Base-by-base conservation (phyloP, 1,140 invertebrate species). In the Paralvinella palmiformis region DNA sequence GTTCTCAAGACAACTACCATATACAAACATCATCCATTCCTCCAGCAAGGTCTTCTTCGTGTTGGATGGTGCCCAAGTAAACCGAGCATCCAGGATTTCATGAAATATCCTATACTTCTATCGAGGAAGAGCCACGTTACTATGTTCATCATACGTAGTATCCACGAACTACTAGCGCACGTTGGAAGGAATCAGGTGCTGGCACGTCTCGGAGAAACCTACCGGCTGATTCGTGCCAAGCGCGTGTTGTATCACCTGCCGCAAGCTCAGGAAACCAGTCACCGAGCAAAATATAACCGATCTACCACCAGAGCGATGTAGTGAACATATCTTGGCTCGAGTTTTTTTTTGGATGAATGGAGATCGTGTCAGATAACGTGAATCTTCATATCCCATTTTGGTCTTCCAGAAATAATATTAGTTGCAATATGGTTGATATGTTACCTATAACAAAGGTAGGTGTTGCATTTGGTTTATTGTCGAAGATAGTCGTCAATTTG, bases 101-200 rank as follows among this genome's bases (percentile, higher is more conserved):
- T 22, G 24, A 53, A 53, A 22, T 22, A 53, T 22, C 50, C 50
- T 10, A 53, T 53, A 10, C 27, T 53, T 10, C 50, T n/a, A n/a
- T n/a, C n/a, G n/a, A n/a, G n/a, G n/a, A n/a, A n/a, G n/a, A n/a
- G 7, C 50, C 50, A 53, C 24, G 50, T 53, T 15, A 53, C 50
- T 15, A 22, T 15, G 10, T 22, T 53, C 24, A 27, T 53, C 13
- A 53, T 53, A 20, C 50, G 27, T 10, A 22, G 24, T 10, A 13
- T 10, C 7, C 50, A 53, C 24, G 50, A 10, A 10, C 10, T 7
- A 7, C 27, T 53, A 20, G 27, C 7, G 15, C 50, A 53, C 27
- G 13, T 22, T 10, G 50, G 50, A 7, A 13, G 50, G 27, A 53
- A 22, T 27, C 50, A 53, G 7, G 50, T 53, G 13, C 50, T 53